These are phyloP conservation scores for Gouania willdenowi DNA, from an alignment of 2,797 vertebrate species.

Conservation along the genomic window DNA sequence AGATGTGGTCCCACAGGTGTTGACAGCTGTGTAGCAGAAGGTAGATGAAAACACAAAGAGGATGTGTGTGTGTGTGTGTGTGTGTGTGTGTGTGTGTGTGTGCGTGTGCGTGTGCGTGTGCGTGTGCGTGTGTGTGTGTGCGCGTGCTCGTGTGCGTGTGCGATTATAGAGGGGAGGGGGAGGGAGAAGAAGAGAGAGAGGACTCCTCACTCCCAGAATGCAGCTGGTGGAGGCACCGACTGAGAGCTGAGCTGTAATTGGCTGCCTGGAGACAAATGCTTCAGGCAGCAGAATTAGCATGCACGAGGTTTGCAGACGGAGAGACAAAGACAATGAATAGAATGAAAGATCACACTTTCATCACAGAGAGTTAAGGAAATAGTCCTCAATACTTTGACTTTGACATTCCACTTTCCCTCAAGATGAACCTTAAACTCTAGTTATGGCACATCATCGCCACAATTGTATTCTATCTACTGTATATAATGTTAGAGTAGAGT, in stretches of 20 bases:
- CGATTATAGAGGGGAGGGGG: slow-evolving; percentile 20
- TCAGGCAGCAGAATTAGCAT: slow-evolving; percentile 71
- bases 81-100: slow-evolving; percentile 24
- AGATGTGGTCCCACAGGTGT: slow-evolving; percentile 39
- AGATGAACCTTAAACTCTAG: slow-evolving; percentile 21
- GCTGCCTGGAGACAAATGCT: slow-evolving; percentile 74
- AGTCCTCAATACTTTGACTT: slow-evolving; percentile 41
- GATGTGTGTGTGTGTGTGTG: slow-evolving; percentile 24
- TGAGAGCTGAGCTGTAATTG: slow-evolving; percentile 72
- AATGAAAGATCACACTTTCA: slow-evolving; percentile 50
- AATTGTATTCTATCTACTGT: too few relatives aligned
- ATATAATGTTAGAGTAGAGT: too few relatives aligned
- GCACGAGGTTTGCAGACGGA: slow-evolving; percentile 57
- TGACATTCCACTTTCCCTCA: slow-evolving; percentile 11
- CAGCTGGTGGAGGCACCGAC: slow-evolving; percentile 59
- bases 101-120: slow-evolving; percentile 25
- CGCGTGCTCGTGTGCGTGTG: slow-evolving; percentile 20
- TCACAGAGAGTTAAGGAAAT: slow-evolving; percentile 39
- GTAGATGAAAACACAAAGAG: slow-evolving; percentile 47
- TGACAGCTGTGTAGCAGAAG: slow-evolving; percentile 58
- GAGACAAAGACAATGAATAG: slow-evolving; percentile 19
- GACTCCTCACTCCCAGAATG: slow-evolving; percentile 51
- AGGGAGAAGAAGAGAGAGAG: slow-evolving; percentile 55
- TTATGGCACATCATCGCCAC: too few relatives aligned
- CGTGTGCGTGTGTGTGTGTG: slow-evolving; percentile 14